phyloP scores from a whole-genome alignment of 2,113 vertebrate species.

The Antechinus flavipes region DNA sequence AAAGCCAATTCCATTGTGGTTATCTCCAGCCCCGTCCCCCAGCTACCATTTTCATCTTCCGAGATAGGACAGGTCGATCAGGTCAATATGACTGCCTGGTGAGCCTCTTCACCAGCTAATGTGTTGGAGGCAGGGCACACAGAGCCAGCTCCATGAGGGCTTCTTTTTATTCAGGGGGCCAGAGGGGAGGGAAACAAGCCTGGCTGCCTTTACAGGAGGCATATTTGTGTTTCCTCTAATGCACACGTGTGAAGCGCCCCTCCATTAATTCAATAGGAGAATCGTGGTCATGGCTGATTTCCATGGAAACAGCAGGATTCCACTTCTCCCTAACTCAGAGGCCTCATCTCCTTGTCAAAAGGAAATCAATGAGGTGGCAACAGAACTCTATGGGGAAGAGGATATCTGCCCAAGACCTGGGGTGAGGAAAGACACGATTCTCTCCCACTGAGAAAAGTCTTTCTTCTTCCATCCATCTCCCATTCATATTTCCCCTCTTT shows the following conservation, averaged over 20 bases:
- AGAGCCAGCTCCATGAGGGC: not conserved
- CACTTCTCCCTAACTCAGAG: slow-evolving; percentile 66
- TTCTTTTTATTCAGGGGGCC: slow-evolving; percentile 16
- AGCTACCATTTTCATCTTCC: not conserved
- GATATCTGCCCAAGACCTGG: not conserved
- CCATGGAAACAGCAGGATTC: slow-evolving; percentile 76
- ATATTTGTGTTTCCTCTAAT: slow-evolving; percentile 64
- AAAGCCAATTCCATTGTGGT: not conserved
- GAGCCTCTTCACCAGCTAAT: not conserved
- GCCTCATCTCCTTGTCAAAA: slow-evolving; percentile 65
- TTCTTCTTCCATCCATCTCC: not conserved
- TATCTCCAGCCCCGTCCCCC: not conserved
- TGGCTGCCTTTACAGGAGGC: not conserved
- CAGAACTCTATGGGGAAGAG: not conserved
- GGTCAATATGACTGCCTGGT: not conserved
- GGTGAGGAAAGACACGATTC: not conserved
- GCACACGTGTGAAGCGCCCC: not conserved
- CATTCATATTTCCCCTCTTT: not conserved
- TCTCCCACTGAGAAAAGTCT: not conserved
- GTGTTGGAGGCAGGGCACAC: not conserved
- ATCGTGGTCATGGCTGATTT: slow-evolving; percentile 45
- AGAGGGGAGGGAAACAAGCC: slow-evolving; percentile 36
- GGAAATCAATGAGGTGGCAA: slow-evolving; percentile 67
- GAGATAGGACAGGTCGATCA: not conserved
- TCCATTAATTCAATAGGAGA: slow-evolving; percentile 62